phyloP scores from a whole-genome alignment of 2,113 vertebrate genomes.

The Recurvirostra avosetta region DNA sequence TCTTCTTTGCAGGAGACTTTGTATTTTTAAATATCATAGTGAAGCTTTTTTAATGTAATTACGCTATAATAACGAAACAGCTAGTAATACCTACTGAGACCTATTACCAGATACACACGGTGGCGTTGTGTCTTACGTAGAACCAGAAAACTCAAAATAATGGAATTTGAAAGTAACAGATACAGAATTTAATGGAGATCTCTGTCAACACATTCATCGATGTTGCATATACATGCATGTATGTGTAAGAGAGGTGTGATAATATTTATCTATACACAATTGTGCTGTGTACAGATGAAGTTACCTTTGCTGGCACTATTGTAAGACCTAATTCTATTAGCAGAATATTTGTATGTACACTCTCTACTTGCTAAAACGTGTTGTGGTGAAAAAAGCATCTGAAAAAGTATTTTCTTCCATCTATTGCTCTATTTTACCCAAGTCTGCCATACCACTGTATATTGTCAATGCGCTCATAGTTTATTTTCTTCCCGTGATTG shows the following conservation, averaged over 20 bases:
- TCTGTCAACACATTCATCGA: neutral
- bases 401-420: neutral
- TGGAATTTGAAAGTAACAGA: neutral
- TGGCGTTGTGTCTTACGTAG: accelerated
- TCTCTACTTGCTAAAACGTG: neutral
- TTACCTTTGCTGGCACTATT: neutral
- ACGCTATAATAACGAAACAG: neutral
- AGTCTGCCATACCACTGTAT: neutral
- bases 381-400: neutral
- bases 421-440: neutral
- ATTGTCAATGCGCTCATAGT: neutral
- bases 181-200: neutral
- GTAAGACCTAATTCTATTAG: neutral
- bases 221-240: neutral
- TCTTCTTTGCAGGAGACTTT: neutral
- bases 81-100: neutral
- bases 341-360: neutral
- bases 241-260: neutral
- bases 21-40: neutral
- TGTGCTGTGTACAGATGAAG: neutral
- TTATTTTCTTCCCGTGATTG: constrained; percentile 45
- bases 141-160: neutral
- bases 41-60: neutral
- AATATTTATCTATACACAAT: neutral
- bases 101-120: neutral